These are phyloP conservation scores for Chiroxiphia lanceolata DNA, from an alignment of 2,797 vertebrate genomes.

Conservation along the genomic window DNA sequence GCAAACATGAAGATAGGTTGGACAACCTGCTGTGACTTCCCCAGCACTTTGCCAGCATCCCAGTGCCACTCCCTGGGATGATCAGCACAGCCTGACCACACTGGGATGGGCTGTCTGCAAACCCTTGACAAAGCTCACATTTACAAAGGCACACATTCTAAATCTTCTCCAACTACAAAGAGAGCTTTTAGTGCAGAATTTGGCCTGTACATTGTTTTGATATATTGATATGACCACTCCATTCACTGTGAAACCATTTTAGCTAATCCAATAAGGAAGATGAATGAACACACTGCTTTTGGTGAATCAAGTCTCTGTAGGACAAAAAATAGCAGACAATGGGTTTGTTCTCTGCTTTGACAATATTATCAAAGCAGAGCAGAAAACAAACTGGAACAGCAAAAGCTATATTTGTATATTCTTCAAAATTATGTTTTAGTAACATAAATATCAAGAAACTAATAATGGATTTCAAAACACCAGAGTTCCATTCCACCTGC, in stretches of 20 bases:
- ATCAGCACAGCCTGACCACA: not conserved
- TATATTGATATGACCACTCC: not conserved
- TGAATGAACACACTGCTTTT: not conserved
- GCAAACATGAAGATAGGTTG: not conserved
- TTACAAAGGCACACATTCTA: not conserved
- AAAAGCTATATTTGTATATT: not conserved
- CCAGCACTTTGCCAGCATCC: not conserved
- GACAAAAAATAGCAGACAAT: not conserved
- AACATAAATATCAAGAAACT: not conserved
- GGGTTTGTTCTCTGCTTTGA: not conserved
- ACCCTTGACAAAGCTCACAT: constrained; percentile 13
- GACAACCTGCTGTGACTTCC: not conserved
- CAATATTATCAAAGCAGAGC: not conserved
- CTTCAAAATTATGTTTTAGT: not conserved
- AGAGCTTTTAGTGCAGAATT: not conserved
- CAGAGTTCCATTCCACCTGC: not conserved
- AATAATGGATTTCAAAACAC: not conserved
- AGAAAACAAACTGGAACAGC: not conserved
- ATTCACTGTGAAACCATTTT: not conserved
- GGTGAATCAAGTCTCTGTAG: constrained; percentile 9
- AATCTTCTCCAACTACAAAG: constrained; percentile 13
- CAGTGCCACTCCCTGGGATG: not conserved
- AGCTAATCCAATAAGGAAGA: constrained; percentile 23
- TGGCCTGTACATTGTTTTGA: not conserved
- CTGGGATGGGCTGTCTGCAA: not conserved